Conservation (phyloP, 1,140 invertebrate species). For the Bombus confusus region DNA sequence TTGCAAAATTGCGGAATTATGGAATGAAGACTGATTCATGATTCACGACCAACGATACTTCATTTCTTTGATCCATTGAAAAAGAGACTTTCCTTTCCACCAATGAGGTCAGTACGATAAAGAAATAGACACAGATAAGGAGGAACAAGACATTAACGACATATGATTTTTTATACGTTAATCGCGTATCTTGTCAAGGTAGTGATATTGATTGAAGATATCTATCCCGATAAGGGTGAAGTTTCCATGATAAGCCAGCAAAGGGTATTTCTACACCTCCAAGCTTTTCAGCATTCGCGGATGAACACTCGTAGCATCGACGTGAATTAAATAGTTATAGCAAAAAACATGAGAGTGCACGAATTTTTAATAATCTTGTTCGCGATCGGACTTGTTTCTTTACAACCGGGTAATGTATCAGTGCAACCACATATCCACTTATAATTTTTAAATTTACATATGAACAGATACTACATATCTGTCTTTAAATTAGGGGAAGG, state of each 20-base stretch:
- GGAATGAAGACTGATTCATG: neutral
- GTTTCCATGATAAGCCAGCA: constrained; percentile 52
- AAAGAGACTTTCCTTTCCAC: neutral
- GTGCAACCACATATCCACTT: neutral
- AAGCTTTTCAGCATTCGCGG: constrained; percentile 10
- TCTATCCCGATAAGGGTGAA: constrained; percentile 46
- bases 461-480: neutral
- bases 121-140: neutral
- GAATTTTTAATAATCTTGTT: neutral
- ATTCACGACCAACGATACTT: neutral
- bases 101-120: too few species aligned
- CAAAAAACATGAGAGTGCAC: neutral
- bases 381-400: neutral
- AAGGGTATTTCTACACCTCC: constrained; percentile 29
- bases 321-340: neutral
- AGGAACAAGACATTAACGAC: neutral
- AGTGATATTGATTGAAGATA: constrained; percentile 53
- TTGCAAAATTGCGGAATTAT: neutral
- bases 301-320: neutral
- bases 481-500: constrained; percentile 14
- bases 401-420: constrained; percentile 38
- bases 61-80: neutral
- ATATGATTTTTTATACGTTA: constrained; percentile 40
- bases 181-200: constrained; percentile 46
- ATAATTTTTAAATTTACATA: neutral